Evolutionary conservation across 2,888 invertebrate species (phyloP).

Genomic region (Branchellion lobata): DNA sequence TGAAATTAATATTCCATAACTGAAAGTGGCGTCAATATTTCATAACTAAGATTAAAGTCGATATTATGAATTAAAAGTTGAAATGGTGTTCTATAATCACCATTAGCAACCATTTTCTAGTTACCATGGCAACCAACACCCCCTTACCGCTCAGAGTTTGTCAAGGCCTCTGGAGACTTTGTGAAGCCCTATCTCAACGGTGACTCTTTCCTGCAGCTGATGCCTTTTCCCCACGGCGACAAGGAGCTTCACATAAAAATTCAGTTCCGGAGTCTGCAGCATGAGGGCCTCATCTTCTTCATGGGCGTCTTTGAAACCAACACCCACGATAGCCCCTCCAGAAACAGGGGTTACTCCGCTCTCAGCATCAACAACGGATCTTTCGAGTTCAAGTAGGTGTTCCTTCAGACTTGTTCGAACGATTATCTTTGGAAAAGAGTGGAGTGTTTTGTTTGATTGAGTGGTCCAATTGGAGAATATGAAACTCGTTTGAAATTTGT

Average conservation of each 20-base stretch:
- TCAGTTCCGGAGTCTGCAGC: slow-evolving; percentile 35
- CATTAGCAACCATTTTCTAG: no score
- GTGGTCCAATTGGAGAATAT: no score
- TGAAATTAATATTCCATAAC: no score
- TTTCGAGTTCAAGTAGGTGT: slow-evolving; percentile 44
- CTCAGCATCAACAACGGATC: slow-evolving; percentile 38
- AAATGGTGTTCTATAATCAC: no score
- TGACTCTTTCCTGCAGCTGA: slow-evolving; percentile 39
- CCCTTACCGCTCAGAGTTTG: no score
- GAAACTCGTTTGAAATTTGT: background rate
- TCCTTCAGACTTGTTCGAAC: background rate
- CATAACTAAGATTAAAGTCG: no score
- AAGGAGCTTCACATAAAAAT: slow-evolving; percentile 41
- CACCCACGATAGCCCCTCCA: background rate
- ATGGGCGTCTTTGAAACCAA: slow-evolving; percentile 22
- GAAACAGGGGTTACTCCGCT: slow-evolving; percentile 28
- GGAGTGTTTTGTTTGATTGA: no score
- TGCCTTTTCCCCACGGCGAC: slow-evolving; percentile 12
- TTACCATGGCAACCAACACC: no score
- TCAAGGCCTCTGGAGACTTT: slow-evolving; percentile 12
- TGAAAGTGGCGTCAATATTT: no score
- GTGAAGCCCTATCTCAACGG: slow-evolving; percentile 39
- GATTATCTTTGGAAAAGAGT: no score
- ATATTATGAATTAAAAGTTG: no score
- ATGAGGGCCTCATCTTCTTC: slow-evolving; percentile 42